phyloP scores from a whole-genome alignment of 2,113 vertebrate species.

The Proteles cristata region DNA sequence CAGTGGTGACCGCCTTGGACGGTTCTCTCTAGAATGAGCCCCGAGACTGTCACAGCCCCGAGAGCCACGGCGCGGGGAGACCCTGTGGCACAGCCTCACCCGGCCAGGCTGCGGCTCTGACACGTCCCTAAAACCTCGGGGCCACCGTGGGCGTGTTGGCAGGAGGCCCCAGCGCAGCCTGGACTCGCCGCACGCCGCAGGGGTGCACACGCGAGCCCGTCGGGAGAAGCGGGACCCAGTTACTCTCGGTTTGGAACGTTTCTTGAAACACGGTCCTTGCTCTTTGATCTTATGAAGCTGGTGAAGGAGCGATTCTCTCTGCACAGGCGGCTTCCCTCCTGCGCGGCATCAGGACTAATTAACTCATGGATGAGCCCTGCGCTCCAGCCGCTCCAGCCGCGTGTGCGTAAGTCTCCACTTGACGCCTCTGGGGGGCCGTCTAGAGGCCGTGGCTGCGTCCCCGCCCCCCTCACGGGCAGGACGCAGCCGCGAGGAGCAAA shows the following conservation, averaged over 20 bases:
- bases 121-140: background rate
- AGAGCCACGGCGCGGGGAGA: background rate
- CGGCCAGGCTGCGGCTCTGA: background rate
- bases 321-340: background rate
- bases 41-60: background rate
- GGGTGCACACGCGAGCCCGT: background rate
- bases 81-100: background rate
- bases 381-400: background rate
- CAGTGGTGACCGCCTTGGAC: background rate
- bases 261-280: background rate
- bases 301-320: background rate
- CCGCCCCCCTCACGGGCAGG: background rate
- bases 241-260: background rate
- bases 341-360: background rate
- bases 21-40: background rate
- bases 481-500: background rate
- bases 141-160: background rate
- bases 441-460: too few species aligned
- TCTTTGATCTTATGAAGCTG: background rate
- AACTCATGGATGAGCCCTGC: background rate
- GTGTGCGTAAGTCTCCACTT: rapidly evolving
- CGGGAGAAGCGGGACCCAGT: background rate
- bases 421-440: background rate
- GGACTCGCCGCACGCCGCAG: background rate
- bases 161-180: background rate